Conservation (phyloP, 2,888 invertebrate genomes). For the Tipula vernalis region DNA sequence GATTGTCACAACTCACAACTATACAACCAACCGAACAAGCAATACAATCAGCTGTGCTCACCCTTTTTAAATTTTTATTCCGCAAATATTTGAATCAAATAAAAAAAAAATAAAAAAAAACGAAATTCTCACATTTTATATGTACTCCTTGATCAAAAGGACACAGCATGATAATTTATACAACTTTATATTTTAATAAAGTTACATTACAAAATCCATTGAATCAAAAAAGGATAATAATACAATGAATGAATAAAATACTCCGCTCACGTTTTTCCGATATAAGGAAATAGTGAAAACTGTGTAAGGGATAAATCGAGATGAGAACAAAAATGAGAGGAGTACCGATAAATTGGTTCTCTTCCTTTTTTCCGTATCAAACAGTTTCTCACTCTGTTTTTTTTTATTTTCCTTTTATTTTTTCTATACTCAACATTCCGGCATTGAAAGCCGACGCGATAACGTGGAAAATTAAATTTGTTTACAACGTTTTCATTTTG, state of each 20-base stretch:
- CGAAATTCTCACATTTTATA: neutral
- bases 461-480: neutral
- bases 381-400: neutral
- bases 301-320: neutral
- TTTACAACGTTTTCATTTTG: neutral
- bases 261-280: neutral
- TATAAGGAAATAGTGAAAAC: neutral
- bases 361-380: neutral
- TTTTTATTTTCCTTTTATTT: neutral
- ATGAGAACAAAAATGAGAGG: neutral
- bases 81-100: neutral
- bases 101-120: neutral
- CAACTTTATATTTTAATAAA: neutral
- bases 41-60: neutral
- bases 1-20: neutral
- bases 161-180: neutral
- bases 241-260: neutral
- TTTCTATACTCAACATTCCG: slow-evolving; percentile 9
- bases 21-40: neutral
- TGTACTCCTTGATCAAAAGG: neutral
- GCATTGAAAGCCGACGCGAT: slow-evolving; percentile 10
- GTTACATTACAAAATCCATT: neutral
- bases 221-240: neutral
- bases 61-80: neutral
- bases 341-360: neutral